Percentiles rank a stretch among this genome's conserved stretches.
Conservation (phyloP, 2,888 invertebrate species). For the Sialis fuliginosa region DNA sequence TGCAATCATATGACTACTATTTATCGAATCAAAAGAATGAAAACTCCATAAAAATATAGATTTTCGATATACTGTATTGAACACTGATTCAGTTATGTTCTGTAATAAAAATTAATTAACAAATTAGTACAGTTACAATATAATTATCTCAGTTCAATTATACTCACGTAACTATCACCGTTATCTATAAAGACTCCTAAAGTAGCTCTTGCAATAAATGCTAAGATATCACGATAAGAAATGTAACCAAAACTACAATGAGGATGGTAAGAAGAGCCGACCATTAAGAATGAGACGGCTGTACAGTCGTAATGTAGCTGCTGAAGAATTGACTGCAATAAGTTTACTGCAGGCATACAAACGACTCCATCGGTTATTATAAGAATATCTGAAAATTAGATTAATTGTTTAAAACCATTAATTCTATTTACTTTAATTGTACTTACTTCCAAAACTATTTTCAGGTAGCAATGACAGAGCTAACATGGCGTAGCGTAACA, state of each 20-base stretch:
- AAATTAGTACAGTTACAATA: background rate
- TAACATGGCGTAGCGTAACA: constrained; percentile 58
- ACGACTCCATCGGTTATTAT: constrained; percentile 60
- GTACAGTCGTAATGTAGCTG: constrained; percentile 56
- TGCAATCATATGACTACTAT: background rate
- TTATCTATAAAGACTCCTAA: constrained; percentile 48
- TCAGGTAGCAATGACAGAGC: constrained; percentile 57
- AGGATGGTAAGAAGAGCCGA: constrained; percentile 47
- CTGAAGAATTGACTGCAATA: constrained; percentile 50
- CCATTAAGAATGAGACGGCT: constrained; percentile 56
- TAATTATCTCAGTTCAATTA: background rate
- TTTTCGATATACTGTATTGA: background rate
- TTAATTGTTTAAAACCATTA: constrained; percentile 3
- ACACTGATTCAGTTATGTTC: background rate
- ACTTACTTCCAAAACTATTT: constrained; percentile 53
- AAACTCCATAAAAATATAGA: constrained; percentile 16
- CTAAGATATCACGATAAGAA: constrained; percentile 53
- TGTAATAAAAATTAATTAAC: background rate
- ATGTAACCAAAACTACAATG: constrained; percentile 48
- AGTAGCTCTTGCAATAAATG: constrained; percentile 57
- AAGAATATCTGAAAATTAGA: constrained; percentile 39
- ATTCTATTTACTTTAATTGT: background rate
- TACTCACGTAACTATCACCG: constrained; percentile 30
- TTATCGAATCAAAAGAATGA: constrained; percentile 11
- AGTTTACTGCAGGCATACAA: constrained; percentile 48